Evolutionary conservation across 2,888 invertebrate species (phyloP).

Genomic region (Aphodius granarius): DNA sequence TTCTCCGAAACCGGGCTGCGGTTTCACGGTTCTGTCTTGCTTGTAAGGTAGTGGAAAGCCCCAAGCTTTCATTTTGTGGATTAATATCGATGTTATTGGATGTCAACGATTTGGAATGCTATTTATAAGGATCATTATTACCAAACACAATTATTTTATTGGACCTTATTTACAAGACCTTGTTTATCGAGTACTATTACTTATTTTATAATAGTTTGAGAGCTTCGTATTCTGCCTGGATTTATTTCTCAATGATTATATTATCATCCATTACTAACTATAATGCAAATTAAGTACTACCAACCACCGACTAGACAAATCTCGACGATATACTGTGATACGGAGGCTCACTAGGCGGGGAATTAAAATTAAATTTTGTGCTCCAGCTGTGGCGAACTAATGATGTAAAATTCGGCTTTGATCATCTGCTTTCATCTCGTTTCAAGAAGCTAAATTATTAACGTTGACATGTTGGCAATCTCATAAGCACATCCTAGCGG

Average conservation of each 20-base stretch:
- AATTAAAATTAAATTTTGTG: background rate
- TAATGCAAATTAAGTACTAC: too few species aligned
- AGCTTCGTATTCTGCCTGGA: too few species aligned
- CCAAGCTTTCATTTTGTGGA: background rate
- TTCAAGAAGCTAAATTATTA: background rate
- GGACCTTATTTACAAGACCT: too few species aligned
- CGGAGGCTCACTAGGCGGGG: background rate
- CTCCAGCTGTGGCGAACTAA: background rate
- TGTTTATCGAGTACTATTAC: too few species aligned
- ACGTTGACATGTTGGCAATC: background rate
- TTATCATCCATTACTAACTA: too few species aligned
- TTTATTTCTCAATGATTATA: too few species aligned
- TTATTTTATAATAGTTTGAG: too few species aligned
- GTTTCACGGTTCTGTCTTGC: background rate
- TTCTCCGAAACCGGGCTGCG: background rate
- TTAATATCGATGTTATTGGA: background rate
- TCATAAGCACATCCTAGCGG: background rate
- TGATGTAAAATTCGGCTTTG: background rate
- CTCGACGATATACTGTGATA: background rate
- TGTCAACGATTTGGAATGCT: background rate
- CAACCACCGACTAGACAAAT: too few species aligned
- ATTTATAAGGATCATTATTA: too few species aligned
- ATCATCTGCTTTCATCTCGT: background rate
- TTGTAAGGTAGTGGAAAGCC: background rate
- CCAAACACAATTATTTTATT: too few species aligned